A percentile compares a stretch with the other conserved stretches of the same genome.
These are phyloP conservation scores for Phocides pigmalion DNA, from an alignment of 1,140 invertebrate species.

Conservation along the genomic window DNA sequence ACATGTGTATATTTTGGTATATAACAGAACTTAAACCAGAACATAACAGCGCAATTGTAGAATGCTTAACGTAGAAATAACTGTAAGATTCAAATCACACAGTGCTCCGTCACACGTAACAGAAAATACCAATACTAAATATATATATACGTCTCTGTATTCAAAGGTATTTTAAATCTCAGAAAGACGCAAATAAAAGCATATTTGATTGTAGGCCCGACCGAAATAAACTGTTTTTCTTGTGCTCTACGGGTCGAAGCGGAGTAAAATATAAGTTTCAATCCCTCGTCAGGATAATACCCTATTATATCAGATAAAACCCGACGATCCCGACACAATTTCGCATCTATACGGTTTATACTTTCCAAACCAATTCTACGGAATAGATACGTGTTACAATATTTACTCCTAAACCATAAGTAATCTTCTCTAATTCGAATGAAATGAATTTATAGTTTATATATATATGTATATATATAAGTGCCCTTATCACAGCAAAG, in stretches of 20 bases:
- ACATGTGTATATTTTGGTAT: too few relatives aligned
- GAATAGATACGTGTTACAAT: not conserved
- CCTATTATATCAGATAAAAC: constrained; percentile 22
- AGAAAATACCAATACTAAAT: not conserved
- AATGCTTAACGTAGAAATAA: too few relatives aligned
- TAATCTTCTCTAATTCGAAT: not conserved
- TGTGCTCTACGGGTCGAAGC: not conserved
- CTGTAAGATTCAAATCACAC: too few relatives aligned
- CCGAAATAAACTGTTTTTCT: constrained; percentile 9
- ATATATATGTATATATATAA: too few relatives aligned
- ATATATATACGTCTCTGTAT: not conserved
- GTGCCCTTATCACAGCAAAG: too few relatives aligned
- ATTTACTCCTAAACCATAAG: not conserved
- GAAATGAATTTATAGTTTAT: not conserved
- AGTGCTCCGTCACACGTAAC: too few relatives aligned
- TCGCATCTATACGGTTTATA: constrained; percentile 15
- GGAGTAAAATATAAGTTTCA: constrained; percentile 17
- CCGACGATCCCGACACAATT: constrained; percentile 15
- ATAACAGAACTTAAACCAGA: too few relatives aligned
- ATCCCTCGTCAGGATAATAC: constrained; percentile 21
- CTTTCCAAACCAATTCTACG: constrained; percentile 5
- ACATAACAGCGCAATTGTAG: too few relatives aligned
- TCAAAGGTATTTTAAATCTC: not conserved
- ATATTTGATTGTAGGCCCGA: not conserved
- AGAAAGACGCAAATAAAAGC: constrained; percentile 2